Evolutionary conservation across 1,140 invertebrate genomes (phyloP).

Genomic region (Orchestia grillus): DNA sequence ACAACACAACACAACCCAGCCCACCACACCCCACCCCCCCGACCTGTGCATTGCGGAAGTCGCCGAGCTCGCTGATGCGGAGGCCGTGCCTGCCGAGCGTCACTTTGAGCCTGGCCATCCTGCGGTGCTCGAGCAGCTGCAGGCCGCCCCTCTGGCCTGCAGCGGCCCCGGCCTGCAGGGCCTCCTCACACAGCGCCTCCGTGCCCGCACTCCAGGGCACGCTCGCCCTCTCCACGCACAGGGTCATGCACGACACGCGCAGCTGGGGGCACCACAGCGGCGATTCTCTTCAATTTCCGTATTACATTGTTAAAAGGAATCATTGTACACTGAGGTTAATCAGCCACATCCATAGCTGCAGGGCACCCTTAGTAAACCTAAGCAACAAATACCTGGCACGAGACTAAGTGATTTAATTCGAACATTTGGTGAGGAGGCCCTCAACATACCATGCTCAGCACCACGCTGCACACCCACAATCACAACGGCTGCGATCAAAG

Average conservation of each 20-base stretch:
- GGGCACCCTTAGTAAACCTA: too few relatives aligned
- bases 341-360: too few relatives aligned
- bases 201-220: slow-evolving; percentile 67
- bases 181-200: slow-evolving; percentile 55
- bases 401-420: too few relatives aligned
- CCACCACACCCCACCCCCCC: neutral
- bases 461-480: too few relatives aligned
- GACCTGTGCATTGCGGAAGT: slow-evolving; percentile 60
- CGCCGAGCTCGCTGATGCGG: slow-evolving; percentile 58
- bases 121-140: slow-evolving; percentile 61
- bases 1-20: too few relatives aligned
- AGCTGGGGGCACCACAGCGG: slow-evolving; percentile 46
- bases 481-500: too few relatives aligned
- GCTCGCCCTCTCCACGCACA: slow-evolving; percentile 62
- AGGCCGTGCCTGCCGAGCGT: slow-evolving; percentile 62
- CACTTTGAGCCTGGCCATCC: slow-evolving; percentile 63
- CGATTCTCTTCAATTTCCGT: too few relatives aligned
- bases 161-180: neutral
- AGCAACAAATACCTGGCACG: too few relatives aligned
- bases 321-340: too few relatives aligned
- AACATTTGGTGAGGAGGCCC: too few relatives aligned
- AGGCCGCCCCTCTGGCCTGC: neutral
- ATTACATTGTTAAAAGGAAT: too few relatives aligned
- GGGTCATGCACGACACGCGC: slow-evolving; percentile 60
- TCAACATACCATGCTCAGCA: too few relatives aligned